These are phyloP conservation scores for Andricus curvator DNA, from an alignment of 2,888 invertebrate genomes.

Conservation along the genomic window DNA sequence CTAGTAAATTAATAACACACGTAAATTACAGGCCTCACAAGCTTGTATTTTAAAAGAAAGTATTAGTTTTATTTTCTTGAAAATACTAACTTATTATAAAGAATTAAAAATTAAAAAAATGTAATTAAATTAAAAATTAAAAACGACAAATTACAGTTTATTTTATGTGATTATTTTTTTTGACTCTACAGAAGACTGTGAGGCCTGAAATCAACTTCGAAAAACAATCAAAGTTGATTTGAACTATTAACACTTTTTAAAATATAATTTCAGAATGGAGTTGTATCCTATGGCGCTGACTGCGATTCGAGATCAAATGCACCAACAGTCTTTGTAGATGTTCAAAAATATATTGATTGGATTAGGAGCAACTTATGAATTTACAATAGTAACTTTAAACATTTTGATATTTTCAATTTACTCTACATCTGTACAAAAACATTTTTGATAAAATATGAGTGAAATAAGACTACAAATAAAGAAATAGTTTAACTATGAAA, in stretches of 20 bases:
- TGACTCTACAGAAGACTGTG: background rate
- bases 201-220: background rate
- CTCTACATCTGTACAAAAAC: background rate
- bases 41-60: too few relatives aligned
- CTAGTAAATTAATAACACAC: conserved; percentile 79
- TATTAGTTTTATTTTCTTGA: too few relatives aligned
- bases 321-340: conserved; percentile 88
- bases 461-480: too few relatives aligned
- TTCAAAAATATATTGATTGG: conserved; percentile 88
- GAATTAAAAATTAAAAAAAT: background rate
- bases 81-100: too few relatives aligned
- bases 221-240: conserved; percentile 6
- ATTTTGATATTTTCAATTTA: background rate
- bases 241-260: background rate
- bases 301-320: conserved; percentile 87
- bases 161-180: background rate
- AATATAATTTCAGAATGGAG: conserved; percentile 82
- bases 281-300: conserved; percentile 89
- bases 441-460: background rate
- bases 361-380: conserved; percentile 84
- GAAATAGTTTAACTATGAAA: background rate
- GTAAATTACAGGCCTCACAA: conserved; percentile 6
- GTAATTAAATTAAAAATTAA: too few relatives aligned
- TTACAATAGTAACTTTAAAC: background rate
- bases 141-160: background rate